A percentile compares a stretch with the other conserved stretches of the same genome.
These are phyloP conservation scores for Polymixis flavicincta DNA, from an alignment of 2,888 invertebrate genomes.

Conservation along the genomic window DNA sequence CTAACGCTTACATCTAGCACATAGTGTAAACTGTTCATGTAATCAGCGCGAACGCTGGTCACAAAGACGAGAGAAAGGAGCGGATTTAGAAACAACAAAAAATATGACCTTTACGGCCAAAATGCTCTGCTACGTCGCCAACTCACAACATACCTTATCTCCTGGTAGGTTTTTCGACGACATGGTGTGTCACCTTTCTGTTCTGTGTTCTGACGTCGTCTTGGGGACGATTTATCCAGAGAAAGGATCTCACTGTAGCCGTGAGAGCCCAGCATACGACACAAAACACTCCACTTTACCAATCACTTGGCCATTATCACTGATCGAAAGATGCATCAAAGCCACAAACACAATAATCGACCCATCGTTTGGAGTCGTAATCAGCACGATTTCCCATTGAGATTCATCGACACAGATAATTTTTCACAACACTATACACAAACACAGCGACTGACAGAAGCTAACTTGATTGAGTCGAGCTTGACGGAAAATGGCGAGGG, in stretches of 20 bases:
- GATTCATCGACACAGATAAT: slow-evolving; percentile 89
- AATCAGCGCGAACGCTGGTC: slow-evolving; percentile 60
- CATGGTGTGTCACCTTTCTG: slow-evolving; percentile 91
- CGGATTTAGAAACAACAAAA: slow-evolving; percentile 82
- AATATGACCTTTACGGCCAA: slow-evolving; percentile 80
- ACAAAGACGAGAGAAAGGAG: slow-evolving; percentile 84
- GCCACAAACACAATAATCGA: slow-evolving; percentile 89
- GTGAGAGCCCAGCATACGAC: slow-evolving; percentile 89
- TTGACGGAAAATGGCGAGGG: slow-evolving; percentile 90
- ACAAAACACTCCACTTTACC: slow-evolving; percentile 89
- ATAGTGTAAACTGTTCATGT: slow-evolving; percentile 46
- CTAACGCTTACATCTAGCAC: slow-evolving; percentile 18
- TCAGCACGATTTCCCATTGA: slow-evolving; percentile 90
- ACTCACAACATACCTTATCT: slow-evolving; percentile 93
- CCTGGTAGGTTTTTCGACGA: slow-evolving; percentile 95
- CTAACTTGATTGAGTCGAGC: slow-evolving; percentile 87
- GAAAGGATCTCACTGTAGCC: slow-evolving; percentile 88
- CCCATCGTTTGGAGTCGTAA: slow-evolving; percentile 88
- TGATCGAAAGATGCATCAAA: slow-evolving; percentile 87
- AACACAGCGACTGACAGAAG: slow-evolving; percentile 90
- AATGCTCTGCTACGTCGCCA: slow-evolving; percentile 67
- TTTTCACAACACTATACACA: slow-evolving; percentile 90
- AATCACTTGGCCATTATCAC: slow-evolving; percentile 90
- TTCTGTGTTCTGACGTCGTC: slow-evolving; percentile 87
- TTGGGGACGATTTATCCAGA: slow-evolving; percentile 89